Evolutionary conservation across 1,140 invertebrate species (phyloP).

Genomic region (Uloborus diversus): DNA sequence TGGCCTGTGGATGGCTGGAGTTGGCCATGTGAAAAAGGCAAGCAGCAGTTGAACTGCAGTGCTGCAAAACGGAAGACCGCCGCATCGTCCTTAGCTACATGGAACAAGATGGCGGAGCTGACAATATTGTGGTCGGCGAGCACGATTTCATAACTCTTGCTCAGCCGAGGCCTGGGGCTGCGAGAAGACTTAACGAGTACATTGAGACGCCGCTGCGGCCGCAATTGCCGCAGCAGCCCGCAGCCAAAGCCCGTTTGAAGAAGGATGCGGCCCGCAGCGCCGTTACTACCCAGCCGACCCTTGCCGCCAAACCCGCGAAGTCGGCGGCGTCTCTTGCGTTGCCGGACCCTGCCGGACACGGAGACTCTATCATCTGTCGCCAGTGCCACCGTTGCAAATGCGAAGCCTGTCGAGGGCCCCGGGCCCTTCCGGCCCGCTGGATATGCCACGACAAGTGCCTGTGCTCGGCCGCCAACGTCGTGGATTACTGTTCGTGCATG

Average conservation of each 20-base stretch:
- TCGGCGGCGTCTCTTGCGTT: not conserved
- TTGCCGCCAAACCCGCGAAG: slow-evolving; percentile 49
- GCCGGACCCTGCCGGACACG: slow-evolving; percentile 58
- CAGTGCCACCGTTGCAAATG: slow-evolving; percentile 87
- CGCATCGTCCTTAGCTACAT: slow-evolving; percentile 13
- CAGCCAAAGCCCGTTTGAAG: slow-evolving; percentile 44
- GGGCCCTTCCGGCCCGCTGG: slow-evolving; percentile 85
- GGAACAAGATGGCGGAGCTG: slow-evolving; percentile 51
- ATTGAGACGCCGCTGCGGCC: slow-evolving; percentile 79
- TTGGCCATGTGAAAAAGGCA: too few relatives aligned
- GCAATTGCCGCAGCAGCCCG: slow-evolving; percentile 58
- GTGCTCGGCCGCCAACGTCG: slow-evolving; percentile 83
- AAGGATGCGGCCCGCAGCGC: slow-evolving; percentile 28
- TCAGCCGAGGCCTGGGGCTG: slow-evolving; percentile 78
- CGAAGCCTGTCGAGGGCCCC: slow-evolving; percentile 83
- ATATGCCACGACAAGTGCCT: slow-evolving; percentile 85
- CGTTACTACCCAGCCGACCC: slow-evolving; percentile 48
- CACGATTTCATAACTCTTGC: slow-evolving; percentile 68
- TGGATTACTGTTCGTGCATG: slow-evolving; percentile 89
- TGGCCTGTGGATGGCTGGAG: too few relatives aligned
- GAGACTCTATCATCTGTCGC: slow-evolving; percentile 79
- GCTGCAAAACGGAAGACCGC: too few relatives aligned
- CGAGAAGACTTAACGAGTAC: slow-evolving; percentile 82
- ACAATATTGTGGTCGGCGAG: slow-evolving; percentile 1
- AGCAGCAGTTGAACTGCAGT: too few relatives aligned